Evolutionary conservation across 1,140 invertebrate species (phyloP), one percentile per base, ranked within the genome.

Genomic region (Sminthurinus signatus): DNA sequence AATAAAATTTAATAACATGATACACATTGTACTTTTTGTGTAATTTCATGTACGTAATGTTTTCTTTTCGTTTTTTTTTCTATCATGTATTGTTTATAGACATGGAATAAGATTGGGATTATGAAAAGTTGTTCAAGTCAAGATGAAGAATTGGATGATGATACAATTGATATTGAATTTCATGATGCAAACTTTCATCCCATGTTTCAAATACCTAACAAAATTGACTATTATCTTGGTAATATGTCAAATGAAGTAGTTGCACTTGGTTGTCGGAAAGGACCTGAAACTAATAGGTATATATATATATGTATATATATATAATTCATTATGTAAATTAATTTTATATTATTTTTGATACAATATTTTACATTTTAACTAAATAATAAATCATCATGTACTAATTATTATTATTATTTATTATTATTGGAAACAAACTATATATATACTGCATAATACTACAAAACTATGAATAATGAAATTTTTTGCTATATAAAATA

Each of bases 131-230:
- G 88, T 72, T 81, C 81, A 1, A 80, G 80, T 12, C 86, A 84
- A 60, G 81, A 87, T 25, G 62, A 64, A 12, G 55, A 58, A 1
- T 54, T 39, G 60, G 84, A 83, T 72, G 77, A 88, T 19, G 86
- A 77, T 65, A 87, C 84, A 21, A 94, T 98, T 62, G 92, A 96
- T 76, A 87, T 97, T 12, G 92, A 96, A 75, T 98, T 98, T 78
- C 93, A 97, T 73, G 91, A 98, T 78, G 83, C 86, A 0, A 82
- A 84, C n/a, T 78, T 89, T 39, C 92, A 98, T 79, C 92, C 95
- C 77, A 84, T 88, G 5, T 85, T 97, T 73, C 88, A 95, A 75
- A 81, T 97, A 28, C 85, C 84, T 69, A 98, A 96, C 79, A 84
- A 86, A 73, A 77, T 86, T 8, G 77, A 77, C 48, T 86, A 89